A percentile compares a stretch with the other conserved stretches of the same genome.
These are phyloP conservation scores for Campylomormyrus numenius DNA, from an alignment of 2,113 vertebrate species.

Conservation along the genomic window DNA sequence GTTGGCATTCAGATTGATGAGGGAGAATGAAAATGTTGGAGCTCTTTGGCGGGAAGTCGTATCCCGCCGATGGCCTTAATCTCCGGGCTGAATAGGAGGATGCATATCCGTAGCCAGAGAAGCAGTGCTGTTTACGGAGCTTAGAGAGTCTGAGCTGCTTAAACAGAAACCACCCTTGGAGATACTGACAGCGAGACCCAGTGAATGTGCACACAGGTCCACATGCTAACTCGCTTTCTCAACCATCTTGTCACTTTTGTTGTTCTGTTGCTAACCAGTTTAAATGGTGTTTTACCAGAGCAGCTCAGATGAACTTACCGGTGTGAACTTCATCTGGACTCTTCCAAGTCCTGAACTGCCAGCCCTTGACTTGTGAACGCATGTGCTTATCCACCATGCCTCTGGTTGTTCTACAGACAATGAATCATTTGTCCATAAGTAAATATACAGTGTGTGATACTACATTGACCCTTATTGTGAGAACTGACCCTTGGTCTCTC, in stretches of 20 bases:
- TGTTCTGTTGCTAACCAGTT: not conserved
- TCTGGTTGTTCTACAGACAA: not conserved
- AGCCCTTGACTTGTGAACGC: not conserved
- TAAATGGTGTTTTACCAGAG: not conserved
- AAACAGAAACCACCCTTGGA: conserved; percentile 19
- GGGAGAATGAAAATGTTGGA: not conserved
- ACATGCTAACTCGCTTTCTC: not conserved
- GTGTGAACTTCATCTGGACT: not conserved
- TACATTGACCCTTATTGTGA: not conserved
- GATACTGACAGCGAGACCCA: not conserved
- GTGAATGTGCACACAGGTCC: not conserved
- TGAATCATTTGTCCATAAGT: not conserved
- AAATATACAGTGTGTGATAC: not conserved
- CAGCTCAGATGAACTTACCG: not conserved
- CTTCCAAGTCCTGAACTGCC: not conserved
- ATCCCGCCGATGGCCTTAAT: not conserved
- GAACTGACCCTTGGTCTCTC: not conserved
- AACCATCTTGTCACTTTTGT: not conserved
- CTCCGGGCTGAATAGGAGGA: not conserved
- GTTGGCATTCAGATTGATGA: not conserved
- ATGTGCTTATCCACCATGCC: not conserved
- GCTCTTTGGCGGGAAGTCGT: not conserved
- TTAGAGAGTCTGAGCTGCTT: conserved; percentile 2
- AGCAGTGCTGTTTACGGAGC: conserved; percentile 7
- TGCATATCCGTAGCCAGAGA: not conserved